A percentile compares a stretch with the other conserved stretches of the same genome.
These are phyloP conservation scores for Gymnoscelis rufifasciata DNA, from an alignment of 2,888 invertebrate species.

Conservation along the genomic window DNA sequence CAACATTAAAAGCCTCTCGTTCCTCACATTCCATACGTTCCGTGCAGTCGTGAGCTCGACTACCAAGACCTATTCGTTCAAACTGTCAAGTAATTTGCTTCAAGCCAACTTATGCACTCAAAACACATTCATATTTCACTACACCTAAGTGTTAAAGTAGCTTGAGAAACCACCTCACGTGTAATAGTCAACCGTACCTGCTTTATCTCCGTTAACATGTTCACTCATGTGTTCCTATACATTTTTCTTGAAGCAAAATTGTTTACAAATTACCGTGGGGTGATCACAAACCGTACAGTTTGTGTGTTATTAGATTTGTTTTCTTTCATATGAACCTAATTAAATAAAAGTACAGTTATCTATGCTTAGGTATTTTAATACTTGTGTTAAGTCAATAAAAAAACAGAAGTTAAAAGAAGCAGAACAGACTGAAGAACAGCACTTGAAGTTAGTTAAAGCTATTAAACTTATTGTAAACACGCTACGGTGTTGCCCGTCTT, in stretches of 20 bases:
- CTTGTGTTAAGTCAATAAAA: too few relatives aligned
- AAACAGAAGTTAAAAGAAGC: too few relatives aligned
- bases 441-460: too few relatives aligned
- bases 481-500: too few relatives aligned
- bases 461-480: too few relatives aligned
- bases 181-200: conserved; percentile 14
- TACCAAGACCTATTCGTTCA: conserved; percentile 27
- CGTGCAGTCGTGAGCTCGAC: conserved; percentile 39
- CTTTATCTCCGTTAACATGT: conserved; percentile 26
- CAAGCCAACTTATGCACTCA: background rate
- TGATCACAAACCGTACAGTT: conserved; percentile 36
- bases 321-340: too few relatives aligned
- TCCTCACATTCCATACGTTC: conserved; percentile 31
- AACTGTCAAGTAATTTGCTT: conserved; percentile 33
- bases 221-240: conserved; percentile 26
- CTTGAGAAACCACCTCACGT: conserved; percentile 2
- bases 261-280: conserved; percentile 42
- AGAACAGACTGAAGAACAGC: too few relatives aligned
- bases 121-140: conserved; percentile 7
- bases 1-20: conserved; percentile 31
- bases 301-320: too few relatives aligned
- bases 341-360: too few relatives aligned
- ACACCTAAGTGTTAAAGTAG: background rate
- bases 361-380: too few relatives aligned
- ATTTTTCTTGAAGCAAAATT: conserved; percentile 34